These are phyloP conservation scores for Peromyscus eremicus DNA, from an alignment of 2,797 vertebrate species.

Conservation along the genomic window DNA sequence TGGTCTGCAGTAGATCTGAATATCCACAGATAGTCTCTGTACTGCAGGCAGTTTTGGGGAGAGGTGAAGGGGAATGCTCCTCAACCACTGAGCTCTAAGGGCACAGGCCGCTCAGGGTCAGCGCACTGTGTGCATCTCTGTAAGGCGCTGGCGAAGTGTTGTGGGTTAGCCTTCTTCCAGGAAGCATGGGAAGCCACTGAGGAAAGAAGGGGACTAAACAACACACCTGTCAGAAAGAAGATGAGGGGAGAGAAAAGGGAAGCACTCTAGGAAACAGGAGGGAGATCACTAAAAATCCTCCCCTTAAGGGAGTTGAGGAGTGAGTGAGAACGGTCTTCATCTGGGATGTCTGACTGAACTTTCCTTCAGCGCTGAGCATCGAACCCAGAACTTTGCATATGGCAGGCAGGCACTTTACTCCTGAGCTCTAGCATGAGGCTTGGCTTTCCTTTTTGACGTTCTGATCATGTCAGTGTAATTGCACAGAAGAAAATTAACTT, in stretches of 20 bases:
- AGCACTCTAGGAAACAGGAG: neutral
- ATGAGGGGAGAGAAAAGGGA: constrained; percentile 26
- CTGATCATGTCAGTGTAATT: neutral
- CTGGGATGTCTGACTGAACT: neutral
- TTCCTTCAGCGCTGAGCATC: neutral
- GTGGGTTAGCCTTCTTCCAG: neutral
- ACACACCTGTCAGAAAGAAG: neutral
- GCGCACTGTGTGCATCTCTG: neutral
- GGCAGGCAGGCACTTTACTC: neutral
- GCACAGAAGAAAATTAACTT: neutral
- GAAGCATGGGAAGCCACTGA: neutral
- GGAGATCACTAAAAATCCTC: neutral
- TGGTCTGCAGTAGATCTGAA: neutral
- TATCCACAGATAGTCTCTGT: neutral
- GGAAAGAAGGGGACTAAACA: constrained; percentile 16
- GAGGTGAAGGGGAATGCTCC: neutral
- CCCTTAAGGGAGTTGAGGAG: neutral
- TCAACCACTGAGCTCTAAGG: neutral
- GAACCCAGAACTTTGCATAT: neutral
- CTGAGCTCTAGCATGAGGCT: no score
- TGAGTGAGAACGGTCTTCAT: neutral
- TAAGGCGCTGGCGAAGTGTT: neutral
- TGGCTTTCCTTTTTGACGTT: neutral
- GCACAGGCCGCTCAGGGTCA: neutral
- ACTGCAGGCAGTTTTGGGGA: neutral